Percentiles rank a stretch among this genome's conserved stretches.
These are phyloP conservation scores for Pterostichus niger DNA, from an alignment of 2,888 invertebrate species.

Conservation along the genomic window DNA sequence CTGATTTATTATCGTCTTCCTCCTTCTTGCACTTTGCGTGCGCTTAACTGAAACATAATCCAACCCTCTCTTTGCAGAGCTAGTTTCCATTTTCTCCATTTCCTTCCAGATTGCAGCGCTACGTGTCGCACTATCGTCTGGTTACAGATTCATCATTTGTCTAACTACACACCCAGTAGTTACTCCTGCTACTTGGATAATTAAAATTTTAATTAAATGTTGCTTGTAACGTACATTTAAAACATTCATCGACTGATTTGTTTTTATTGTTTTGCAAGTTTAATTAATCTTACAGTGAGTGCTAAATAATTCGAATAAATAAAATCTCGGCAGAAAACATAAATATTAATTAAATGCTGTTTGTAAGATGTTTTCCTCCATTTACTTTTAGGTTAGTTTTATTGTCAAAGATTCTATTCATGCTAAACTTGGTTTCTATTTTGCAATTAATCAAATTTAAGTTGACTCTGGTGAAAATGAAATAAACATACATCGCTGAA, in stretches of 20 bases:
- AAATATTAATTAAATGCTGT: no score
- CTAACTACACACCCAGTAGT: neutral
- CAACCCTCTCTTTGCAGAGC: neutral
- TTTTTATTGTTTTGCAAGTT: slow-evolving; percentile 22
- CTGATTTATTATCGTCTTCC: slow-evolving; percentile 55
- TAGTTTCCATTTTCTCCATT: slow-evolving; percentile 13
- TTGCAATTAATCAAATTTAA: no score
- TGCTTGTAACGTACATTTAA: slow-evolving; percentile 14
- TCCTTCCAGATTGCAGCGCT: neutral
- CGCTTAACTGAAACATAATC: slow-evolving; percentile 57
- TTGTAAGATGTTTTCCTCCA: no score
- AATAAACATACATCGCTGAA: no score
- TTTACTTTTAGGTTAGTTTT: no score
- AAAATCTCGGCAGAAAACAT: neutral
- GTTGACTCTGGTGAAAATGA: no score
- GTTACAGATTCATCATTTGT: slow-evolving; percentile 32
- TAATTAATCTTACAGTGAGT: slow-evolving; percentile 17
- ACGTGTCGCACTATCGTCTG: slow-evolving; percentile 11
- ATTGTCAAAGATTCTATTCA: no score
- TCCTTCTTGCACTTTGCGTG: slow-evolving; percentile 26
- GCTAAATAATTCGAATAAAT: neutral
- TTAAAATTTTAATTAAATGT: slow-evolving; percentile 52
- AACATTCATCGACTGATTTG: slow-evolving; percentile 17
- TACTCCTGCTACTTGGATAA: slow-evolving; percentile 7
- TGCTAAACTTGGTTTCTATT: no score